Base-by-base conservation (phyloP, 2,113 vertebrate species). In the Amphiprion ocellaris region DNA sequence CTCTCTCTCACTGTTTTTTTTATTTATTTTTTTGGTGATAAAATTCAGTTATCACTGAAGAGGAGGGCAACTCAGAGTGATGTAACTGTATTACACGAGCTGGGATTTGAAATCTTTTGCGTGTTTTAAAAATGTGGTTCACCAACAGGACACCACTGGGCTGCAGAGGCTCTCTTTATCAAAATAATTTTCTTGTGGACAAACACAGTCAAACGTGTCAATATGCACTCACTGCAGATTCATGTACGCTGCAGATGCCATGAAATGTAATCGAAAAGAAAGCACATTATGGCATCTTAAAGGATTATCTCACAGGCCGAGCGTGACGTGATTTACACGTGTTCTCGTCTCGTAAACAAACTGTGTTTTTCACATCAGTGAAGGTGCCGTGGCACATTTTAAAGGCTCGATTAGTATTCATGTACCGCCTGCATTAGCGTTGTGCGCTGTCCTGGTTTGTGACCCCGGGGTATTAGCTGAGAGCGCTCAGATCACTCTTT, bases 371-470 rank as follows among this genome's bases (percentile, higher is more conserved):
- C 77, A n/a, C 52, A 24, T 74, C 24, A 10, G 55, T 72, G 47
- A 77, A 85, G 74, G 72, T 77, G 73, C 74, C 7, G 15, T 17
- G 39, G 26, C 65, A 59, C 52, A 52, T 79, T 87, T 82, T 84
- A 86, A 84, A 68, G 33, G 70, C 69, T 66, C 52, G 55, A 77
- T 87, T 85, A 79, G 61, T 75, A 64, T 85, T 85, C 84, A 81
- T 84, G 71, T 53, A 55, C 59, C 73, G 77, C 59, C 46, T 49
- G 81, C 75, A 82, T 84, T 83, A 85, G 66, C 16, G 71, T 83
- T 83, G 69, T 54, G 56, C 89, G 76, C 80, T 60, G 73, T 77
- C 58, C 72, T 70, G 69, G 62, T 66, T 74, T 56, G 46, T 82
- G 84, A 89, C 86, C 84, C 49, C 2, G 23, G 56, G 49, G 54